Evolutionary conservation across 53 echinoderm and acorn worm species (phyloP).

Genomic region (Paracentrotus lividus): DNA sequence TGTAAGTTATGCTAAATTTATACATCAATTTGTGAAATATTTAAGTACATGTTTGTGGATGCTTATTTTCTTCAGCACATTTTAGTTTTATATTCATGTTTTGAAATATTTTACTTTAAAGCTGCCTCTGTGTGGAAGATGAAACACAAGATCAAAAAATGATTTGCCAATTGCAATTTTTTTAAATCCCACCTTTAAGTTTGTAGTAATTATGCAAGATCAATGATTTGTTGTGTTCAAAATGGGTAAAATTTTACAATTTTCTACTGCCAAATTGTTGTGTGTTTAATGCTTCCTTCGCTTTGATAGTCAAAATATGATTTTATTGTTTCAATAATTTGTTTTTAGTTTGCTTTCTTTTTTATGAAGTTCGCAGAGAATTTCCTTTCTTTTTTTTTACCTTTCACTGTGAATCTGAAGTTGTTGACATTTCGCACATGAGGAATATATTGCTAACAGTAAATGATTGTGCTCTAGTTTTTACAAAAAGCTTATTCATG

Average conservation of each 20-base stretch:
- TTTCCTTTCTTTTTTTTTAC: no score
- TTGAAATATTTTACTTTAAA: not conserved
- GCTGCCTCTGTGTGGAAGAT: not conserved
- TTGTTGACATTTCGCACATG: not conserved
- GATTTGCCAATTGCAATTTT: not conserved
- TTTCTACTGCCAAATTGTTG: not conserved
- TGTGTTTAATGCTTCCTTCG: not conserved
- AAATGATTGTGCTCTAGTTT: not conserved
- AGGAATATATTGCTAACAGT: not conserved
- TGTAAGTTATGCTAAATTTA: no score
- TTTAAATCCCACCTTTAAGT: conserved; percentile 6
- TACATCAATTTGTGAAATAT: not conserved
- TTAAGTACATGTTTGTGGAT: not conserved
- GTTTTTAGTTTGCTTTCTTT: not conserved
- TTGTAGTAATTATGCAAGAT: not conserved
- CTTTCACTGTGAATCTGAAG: not conserved
- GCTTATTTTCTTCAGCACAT: not conserved
- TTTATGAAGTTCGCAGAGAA: not conserved
- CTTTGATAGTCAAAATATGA: not conserved
- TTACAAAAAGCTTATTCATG: not conserved
- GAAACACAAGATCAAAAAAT: not conserved
- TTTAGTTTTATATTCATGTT: not conserved
- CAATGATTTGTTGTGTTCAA: not conserved
- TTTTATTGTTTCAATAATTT: not conserved
- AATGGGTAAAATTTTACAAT: not conserved